Base-by-base conservation (phyloP, 2,113 vertebrate genomes). In the Tyrannus savana region DNA sequence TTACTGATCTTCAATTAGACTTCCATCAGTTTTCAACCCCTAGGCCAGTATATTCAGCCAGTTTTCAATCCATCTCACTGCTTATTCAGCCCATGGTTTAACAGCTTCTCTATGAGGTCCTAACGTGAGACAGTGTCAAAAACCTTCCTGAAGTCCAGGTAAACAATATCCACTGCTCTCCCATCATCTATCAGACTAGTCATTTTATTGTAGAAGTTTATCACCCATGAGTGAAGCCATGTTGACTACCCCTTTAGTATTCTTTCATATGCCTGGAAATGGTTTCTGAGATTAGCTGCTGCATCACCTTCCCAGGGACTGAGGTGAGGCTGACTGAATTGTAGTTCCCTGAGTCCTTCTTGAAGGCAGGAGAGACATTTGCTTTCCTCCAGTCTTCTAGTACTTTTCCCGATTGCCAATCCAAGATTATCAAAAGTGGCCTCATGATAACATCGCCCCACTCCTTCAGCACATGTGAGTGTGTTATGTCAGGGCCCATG, bases 371-470 rank as follows among this genome's bases (percentile, higher is more conserved):
- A 69, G 14, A 3, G 5, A 24, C 6, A 22, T 59, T 75, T 35
- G 3, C 11, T 87, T 64, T 81, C 39, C n/a, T 71, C 21, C 15
- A 30, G 44, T 42, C 14, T 72, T 83, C 1, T 2, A n/a, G 23
- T 21, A 18, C 19, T 76, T 89, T 12, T 80, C 9, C 30, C 22
- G 21, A 0, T 9, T 44, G 5, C 42, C 27, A 60, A 56, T 53
- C n/a, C 55, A 52, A 77, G 33, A 30, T 50, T n/a, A 49, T 31
- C 15, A 22, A 4, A 73, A 73, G 9, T 25, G 35, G 12, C 31
- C 21, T 69, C 0, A 0, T 2, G 5, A 31, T 59, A 35, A n/a
- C 19, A 23, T n/a, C 10, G 39, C 10, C 17, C 6, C 23, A 5
- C 23, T 76, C 10, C 52, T 23, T 91, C 7, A 19, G 39, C 17